phyloP scores from a whole-genome alignment of 2,113 vertebrate species.

The Platichthys flesus region DNA sequence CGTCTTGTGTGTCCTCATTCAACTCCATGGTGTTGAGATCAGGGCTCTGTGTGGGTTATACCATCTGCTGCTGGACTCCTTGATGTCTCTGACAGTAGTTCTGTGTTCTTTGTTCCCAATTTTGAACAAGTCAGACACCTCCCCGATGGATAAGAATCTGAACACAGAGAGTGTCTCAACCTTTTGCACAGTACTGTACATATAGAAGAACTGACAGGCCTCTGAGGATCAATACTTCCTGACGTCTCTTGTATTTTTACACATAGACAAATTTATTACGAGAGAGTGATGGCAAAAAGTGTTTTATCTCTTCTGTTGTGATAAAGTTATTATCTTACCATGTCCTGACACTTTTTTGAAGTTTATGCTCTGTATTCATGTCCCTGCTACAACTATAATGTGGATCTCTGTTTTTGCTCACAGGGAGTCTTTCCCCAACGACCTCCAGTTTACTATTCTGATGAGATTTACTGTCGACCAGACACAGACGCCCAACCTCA shows the following conservation, averaged over 20 bases:
- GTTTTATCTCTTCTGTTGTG: too few species aligned
- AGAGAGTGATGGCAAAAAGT: too few species aligned
- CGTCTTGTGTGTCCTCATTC: too few species aligned
- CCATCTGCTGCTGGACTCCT: not conserved
- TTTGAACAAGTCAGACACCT: too few species aligned
- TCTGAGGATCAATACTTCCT: not conserved
- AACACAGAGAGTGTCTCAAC: too few species aligned
- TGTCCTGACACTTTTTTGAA: too few species aligned
- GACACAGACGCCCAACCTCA: constrained; percentile 96
- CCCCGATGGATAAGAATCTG: too few species aligned
- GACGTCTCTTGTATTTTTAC: too few species aligned
- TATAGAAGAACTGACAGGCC: not conserved
- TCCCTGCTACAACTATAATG: not conserved
- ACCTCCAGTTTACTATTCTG: constrained; percentile 97
- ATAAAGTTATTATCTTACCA: too few species aligned
- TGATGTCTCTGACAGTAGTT: not conserved
- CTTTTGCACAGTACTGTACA: too few species aligned
- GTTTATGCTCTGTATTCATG: not conserved
- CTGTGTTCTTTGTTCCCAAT: not conserved
- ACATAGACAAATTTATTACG: too few species aligned
- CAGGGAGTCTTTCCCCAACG: constrained; percentile 97
- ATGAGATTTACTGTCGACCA: constrained; percentile 99
- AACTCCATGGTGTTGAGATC: not conserved
- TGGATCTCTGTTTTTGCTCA: constrained; percentile 34
- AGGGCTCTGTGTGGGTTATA: not conserved